These are phyloP conservation scores for Lota lota DNA, from an alignment of 2,113 vertebrate species.

Conservation along the genomic window DNA sequence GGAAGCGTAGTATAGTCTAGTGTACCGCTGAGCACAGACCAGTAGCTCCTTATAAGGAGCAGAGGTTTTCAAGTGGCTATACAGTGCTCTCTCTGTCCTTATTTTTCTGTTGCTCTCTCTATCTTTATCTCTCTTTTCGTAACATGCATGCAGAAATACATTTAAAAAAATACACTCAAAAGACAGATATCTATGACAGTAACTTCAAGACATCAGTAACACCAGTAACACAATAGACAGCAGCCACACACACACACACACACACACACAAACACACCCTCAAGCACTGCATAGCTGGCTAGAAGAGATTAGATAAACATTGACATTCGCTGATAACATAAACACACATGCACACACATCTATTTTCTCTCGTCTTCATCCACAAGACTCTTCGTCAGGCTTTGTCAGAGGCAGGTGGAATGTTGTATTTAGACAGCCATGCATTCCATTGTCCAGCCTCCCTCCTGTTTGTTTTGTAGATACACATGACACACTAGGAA, in stretches of 20 bases:
- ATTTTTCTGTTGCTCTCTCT: not conserved
- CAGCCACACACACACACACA: constrained; percentile 15
- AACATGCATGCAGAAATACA: not conserved
- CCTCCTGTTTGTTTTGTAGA: constrained; percentile 20
- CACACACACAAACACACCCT: constrained; percentile 40
- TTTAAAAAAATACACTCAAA: not conserved
- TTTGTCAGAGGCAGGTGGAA: constrained; percentile 46
- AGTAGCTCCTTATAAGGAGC: constrained; percentile 69
- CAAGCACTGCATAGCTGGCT: constrained; percentile 66
- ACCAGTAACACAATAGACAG: constrained; percentile 10
- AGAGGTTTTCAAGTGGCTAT: constrained; percentile 47
- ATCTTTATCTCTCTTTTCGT: not conserved
- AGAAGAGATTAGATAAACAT: constrained; percentile 79
- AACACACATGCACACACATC: constrained; percentile 36
- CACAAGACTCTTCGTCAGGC: constrained; percentile 10
- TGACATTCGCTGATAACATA: constrained; percentile 53
- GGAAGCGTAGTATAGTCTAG: not conserved
- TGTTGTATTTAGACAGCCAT: constrained; percentile 39
- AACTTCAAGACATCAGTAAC: not conserved
- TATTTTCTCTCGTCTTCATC: constrained; percentile 14
- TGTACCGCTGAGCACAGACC: constrained; percentile 17
- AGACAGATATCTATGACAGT: not conserved
- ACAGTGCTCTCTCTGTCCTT: constrained; percentile 14
- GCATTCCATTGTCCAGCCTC: constrained; percentile 7
- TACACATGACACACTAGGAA: not conserved